Evolutionary conservation across 2,888 invertebrate genomes (phyloP).

Genomic region (Toxonevra muliebris): DNA sequence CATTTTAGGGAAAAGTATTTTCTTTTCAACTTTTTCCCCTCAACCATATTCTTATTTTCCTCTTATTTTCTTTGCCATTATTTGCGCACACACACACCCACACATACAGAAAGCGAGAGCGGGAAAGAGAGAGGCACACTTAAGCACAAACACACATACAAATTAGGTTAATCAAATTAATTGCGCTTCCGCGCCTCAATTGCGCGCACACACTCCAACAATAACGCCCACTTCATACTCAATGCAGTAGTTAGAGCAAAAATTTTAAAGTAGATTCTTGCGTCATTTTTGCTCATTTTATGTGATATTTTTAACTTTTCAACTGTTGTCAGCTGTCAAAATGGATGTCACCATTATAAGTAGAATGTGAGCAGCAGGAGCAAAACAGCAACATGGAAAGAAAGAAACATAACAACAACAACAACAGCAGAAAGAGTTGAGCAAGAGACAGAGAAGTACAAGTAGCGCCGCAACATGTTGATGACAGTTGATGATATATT

Average conservation of each 20-base stretch:
- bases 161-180: conserved; percentile 61
- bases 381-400: too few species aligned
- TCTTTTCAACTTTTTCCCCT: too few species aligned
- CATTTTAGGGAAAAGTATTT: too few species aligned
- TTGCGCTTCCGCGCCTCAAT: conserved; percentile 53
- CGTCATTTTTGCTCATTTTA: background rate
- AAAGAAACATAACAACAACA: too few species aligned
- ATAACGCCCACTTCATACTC: background rate
- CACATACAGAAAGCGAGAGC: background rate
- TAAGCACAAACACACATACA: conserved; percentile 12
- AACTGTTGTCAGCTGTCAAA: conserved; percentile 11
- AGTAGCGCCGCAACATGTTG: too few species aligned
- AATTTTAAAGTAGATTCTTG: background rate
- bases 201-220: background rate
- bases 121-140: background rate
- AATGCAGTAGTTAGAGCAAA: background rate
- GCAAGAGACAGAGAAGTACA: too few species aligned
- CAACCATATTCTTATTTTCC: too few species aligned
- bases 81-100: background rate
- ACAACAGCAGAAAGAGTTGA: too few species aligned
- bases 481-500: too few species aligned
- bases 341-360: conserved; percentile 10
- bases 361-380: too few species aligned
- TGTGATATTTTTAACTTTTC: background rate
- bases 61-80: too few species aligned